phyloP scores from a whole-genome alignment of 2,888 invertebrate genomes.

The Autographa pulchrina region DNA sequence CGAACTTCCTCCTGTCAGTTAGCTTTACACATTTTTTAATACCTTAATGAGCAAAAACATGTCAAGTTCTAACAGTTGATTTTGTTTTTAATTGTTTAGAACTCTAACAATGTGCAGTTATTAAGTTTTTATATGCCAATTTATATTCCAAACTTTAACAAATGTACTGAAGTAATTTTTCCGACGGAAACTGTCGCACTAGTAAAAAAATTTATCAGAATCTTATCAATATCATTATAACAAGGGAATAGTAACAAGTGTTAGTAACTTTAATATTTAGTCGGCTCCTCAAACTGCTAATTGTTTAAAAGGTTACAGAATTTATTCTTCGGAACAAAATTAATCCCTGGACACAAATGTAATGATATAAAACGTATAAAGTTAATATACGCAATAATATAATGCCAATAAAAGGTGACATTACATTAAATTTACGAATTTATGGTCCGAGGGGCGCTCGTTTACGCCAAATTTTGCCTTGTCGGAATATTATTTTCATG shows the following conservation, averaged over 20 bases:
- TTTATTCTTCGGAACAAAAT: neutral
- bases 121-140: too few species aligned
- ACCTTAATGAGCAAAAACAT: neutral
- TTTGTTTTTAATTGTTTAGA: too few species aligned
- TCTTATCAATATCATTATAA: too few species aligned
- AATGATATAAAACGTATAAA: conserved; percentile 14
- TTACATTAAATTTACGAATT: conserved; percentile 43
- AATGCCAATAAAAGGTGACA: conserved; percentile 44
- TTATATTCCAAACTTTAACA: too few species aligned
- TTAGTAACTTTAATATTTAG: too few species aligned
- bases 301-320: neutral
- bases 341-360: neutral
- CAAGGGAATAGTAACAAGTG: too few species aligned
- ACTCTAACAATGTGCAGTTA: too few species aligned
- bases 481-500: conserved; percentile 41
- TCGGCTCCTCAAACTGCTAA: too few species aligned
- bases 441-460: conserved; percentile 23
- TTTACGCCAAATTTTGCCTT: conserved; percentile 21
- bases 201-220: too few species aligned
- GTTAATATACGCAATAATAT: conserved; percentile 26
- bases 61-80: too few species aligned
- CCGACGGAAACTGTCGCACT: too few species aligned
- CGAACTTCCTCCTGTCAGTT: conserved; percentile 16
- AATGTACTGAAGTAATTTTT: too few species aligned
- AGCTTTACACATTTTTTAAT: neutral